Conservation (phyloP, 2,888 invertebrate species). For the Maniola hyperantus region DNA sequence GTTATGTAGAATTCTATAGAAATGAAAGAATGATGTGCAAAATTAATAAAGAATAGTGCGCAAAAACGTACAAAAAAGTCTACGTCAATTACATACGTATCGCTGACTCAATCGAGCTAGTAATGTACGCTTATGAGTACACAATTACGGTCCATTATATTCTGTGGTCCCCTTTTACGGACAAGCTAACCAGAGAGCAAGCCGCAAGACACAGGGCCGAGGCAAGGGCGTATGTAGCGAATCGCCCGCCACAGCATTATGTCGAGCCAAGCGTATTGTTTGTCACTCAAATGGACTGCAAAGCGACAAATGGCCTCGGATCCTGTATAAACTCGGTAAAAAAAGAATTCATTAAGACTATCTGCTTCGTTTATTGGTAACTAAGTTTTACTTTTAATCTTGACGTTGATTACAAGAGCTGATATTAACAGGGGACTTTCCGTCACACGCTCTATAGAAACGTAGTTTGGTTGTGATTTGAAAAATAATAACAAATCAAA, state of each 20-base stretch:
- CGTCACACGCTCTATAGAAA: background rate
- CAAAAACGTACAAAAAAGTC: conserved; percentile 14
- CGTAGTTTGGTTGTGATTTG: background rate
- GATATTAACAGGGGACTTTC: background rate
- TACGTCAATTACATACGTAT: conserved; percentile 76
- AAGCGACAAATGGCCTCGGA: conserved; percentile 74
- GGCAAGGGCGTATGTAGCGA: conserved; percentile 42
- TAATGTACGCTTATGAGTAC: conserved; percentile 74
- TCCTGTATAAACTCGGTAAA: conserved; percentile 55
- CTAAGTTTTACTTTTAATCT: conserved; percentile 9
- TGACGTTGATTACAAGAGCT: background rate
- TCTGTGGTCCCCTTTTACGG: conserved; percentile 68
- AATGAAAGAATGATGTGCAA: background rate
- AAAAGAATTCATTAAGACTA: conserved; percentile 31
- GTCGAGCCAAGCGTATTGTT: conserved; percentile 71
- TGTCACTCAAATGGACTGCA: conserved; percentile 75
- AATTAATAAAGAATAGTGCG: background rate
- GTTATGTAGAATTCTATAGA: background rate
- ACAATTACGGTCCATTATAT: conserved; percentile 79
- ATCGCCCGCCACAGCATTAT: conserved; percentile 61
- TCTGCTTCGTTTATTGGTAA: background rate
- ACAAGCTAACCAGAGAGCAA: conserved; percentile 59
- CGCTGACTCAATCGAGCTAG: conserved; percentile 70
- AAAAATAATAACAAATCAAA: too few relatives aligned
- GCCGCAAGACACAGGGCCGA: conserved; percentile 40